Evolutionary conservation across 2,888 invertebrate species (phyloP).

Genomic region (Nudaria mundana): DNA sequence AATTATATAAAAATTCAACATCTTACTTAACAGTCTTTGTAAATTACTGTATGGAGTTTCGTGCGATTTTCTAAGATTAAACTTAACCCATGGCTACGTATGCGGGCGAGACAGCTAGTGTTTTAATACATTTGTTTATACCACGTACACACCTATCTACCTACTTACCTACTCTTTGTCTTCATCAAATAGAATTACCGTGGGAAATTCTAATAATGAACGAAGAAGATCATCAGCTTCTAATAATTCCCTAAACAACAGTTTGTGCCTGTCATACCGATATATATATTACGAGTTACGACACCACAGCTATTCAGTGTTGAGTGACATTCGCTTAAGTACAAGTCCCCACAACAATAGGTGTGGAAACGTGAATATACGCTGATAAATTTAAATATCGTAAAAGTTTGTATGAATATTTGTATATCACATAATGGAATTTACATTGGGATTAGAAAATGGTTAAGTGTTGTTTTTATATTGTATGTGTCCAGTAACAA

Average conservation of each 20-base stretch:
- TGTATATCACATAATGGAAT: too few relatives aligned
- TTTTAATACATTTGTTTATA: neutral
- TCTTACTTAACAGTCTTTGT: too few relatives aligned
- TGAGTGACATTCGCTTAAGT: slow-evolving; percentile 34
- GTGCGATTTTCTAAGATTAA: too few relatives aligned
- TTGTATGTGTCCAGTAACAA: too few relatives aligned
- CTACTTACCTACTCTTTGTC: neutral
- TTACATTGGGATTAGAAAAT: too few relatives aligned
- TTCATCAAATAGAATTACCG: slow-evolving; percentile 1
- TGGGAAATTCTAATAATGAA: too few relatives aligned
- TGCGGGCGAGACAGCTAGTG: neutral
- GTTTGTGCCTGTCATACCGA: slow-evolving; percentile 24
- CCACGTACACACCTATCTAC: neutral
- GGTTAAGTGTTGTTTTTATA: too few relatives aligned
- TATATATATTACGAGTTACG: slow-evolving; percentile 21
- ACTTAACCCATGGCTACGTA: neutral
- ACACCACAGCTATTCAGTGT: slow-evolving; percentile 26
- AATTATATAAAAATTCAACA: too few relatives aligned
- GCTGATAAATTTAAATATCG: neutral
- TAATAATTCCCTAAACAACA: slow-evolving; percentile 25
- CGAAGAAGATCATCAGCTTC: slow-evolving; percentile 17
- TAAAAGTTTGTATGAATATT: neutral
- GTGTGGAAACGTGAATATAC: neutral
- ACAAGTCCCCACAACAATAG: slow-evolving; percentile 9
- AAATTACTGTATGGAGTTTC: too few relatives aligned